Evolutionary conservation across 2,797 vertebrate genomes (phyloP).

Genomic region (Poliocrania exsul): DNA sequence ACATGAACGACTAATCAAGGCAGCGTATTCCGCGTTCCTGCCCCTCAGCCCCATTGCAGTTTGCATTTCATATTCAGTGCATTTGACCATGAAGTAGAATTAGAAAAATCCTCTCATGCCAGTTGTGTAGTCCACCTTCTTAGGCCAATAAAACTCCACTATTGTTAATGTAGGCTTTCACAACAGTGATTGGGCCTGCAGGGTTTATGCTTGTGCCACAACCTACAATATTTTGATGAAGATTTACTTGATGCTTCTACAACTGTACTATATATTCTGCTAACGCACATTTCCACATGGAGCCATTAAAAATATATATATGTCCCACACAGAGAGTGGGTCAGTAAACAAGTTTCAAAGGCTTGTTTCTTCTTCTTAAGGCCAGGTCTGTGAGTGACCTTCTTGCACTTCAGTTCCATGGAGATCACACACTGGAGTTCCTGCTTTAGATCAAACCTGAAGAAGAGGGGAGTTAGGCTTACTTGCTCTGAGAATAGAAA

Average conservation of each 20-base stretch:
- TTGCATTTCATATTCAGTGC: not conserved
- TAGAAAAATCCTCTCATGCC: not conserved
- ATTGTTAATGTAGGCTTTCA: not conserved
- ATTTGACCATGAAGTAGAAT: not conserved
- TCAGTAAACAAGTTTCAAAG: conserved; percentile 52
- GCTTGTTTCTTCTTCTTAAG: conserved; percentile 40
- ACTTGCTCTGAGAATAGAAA: conserved; percentile 1
- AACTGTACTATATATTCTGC: not conserved
- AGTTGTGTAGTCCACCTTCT: not conserved
- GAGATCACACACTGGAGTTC: not conserved
- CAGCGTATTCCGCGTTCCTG: not conserved
- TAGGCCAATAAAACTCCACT: not conserved
- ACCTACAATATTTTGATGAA: not conserved
- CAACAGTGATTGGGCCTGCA: not conserved
- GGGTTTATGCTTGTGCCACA: not conserved
- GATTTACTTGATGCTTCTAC: not conserved
- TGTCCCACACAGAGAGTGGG: not conserved
- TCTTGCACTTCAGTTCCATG: not conserved
- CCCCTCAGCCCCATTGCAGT: not conserved
- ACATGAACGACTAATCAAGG: not conserved
- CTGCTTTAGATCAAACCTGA: conserved; percentile 10
- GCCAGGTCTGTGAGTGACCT: not conserved
- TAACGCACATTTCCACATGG: not conserved
- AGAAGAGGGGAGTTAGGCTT: not conserved
- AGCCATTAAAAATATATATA: conserved; percentile 12